Evolutionary conservation across 2,797 vertebrate genomes (phyloP).

Genomic region (Linurgus olivaceus): DNA sequence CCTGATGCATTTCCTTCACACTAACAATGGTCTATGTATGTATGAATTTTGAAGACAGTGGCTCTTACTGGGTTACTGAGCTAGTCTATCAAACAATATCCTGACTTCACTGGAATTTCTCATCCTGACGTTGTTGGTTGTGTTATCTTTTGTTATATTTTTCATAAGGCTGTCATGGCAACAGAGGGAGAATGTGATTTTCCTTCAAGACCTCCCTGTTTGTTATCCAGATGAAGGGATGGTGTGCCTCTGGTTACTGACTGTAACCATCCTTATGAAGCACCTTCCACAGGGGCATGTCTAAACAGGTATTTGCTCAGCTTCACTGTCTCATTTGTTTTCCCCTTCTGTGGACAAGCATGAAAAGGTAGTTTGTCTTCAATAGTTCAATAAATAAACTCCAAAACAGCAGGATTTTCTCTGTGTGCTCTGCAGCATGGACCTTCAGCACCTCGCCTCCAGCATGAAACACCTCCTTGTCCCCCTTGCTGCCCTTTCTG

Average conservation of each 20-base stretch:
- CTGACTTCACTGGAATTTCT: background rate
- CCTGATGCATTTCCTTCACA: background rate
- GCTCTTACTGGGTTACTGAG: background rate
- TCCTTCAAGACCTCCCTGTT: background rate
- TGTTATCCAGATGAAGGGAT: background rate
- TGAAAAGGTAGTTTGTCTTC: background rate
- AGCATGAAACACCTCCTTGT: background rate
- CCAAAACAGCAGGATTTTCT: background rate
- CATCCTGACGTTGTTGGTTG: background rate
- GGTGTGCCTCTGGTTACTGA: background rate
- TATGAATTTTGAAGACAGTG: background rate
- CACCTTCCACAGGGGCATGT: background rate
- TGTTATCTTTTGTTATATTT: background rate
- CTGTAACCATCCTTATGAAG: background rate
- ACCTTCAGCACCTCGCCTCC: rapidly evolving
- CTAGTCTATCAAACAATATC: background rate
- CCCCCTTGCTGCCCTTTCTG: background rate
- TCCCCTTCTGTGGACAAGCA: background rate
- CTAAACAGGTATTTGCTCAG: background rate
- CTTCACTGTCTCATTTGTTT: background rate
- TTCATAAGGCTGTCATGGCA: constrained; percentile 15
- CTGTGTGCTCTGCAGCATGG: background rate
- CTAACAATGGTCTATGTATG: background rate
- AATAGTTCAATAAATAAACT: background rate
- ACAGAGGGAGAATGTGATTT: background rate